Evolutionary conservation across 2,797 vertebrate species (phyloP).

Genomic region (Zonotrichia albicollis): DNA sequence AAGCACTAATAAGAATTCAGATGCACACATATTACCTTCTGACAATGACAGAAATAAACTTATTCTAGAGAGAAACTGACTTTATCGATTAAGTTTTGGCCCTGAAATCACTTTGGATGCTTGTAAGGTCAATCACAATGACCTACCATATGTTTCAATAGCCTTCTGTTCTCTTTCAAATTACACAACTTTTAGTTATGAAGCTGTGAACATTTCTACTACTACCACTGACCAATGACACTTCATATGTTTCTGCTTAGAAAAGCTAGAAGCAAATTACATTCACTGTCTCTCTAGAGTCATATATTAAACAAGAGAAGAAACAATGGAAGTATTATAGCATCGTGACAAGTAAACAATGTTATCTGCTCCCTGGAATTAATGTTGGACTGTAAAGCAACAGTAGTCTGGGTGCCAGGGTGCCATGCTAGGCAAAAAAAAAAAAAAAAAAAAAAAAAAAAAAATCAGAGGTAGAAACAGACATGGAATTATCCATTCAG

Average conservation of each 20-base stretch:
- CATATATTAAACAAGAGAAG: not conserved
- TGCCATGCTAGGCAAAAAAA: not conserved
- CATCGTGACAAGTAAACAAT: not conserved
- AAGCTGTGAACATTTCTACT: not conserved
- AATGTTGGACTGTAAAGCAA: not conserved
- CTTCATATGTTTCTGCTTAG: not conserved
- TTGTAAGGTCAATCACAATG: slow-evolving; percentile 48
- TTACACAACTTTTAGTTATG: slow-evolving; percentile 7
- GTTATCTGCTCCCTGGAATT: not conserved
- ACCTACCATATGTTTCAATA: slow-evolving; percentile 23
- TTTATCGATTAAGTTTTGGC: slow-evolving; percentile 36
- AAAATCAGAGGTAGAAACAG: not conserved
- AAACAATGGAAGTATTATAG: not conserved
- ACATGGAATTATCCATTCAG: not conserved
- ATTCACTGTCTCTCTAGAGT: not conserved
- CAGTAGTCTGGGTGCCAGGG: not conserved
- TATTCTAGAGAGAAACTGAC: slow-evolving; percentile 43
- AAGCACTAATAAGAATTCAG: slow-evolving; percentile 54
- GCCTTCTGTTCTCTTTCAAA: slow-evolving; percentile 12
- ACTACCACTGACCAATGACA: not conserved
- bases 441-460: slow-evolving; percentile 7
- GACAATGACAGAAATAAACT: slow-evolving; percentile 47
- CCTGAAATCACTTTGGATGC: slow-evolving; percentile 22
- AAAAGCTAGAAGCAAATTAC: slow-evolving; percentile 8
- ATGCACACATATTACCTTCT: slow-evolving; percentile 44